phyloP scores from a whole-genome alignment of 2,113 vertebrate species.

The Numida meleagris region DNA sequence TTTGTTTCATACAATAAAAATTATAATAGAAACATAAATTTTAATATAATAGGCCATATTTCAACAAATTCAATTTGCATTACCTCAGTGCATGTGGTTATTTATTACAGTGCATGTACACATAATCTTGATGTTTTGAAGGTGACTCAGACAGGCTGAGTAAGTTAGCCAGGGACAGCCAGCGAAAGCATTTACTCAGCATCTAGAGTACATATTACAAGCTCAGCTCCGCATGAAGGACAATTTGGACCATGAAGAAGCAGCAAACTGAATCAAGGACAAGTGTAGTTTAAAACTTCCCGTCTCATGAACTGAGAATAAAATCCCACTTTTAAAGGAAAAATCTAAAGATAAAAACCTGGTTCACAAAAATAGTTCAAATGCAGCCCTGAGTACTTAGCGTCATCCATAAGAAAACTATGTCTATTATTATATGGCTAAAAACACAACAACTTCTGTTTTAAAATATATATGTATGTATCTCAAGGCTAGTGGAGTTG shows the following conservation, averaged over 20 bases:
- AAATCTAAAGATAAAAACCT: slow-evolving; percentile 17
- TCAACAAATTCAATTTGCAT: slow-evolving; percentile 86
- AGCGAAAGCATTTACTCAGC: slow-evolving; percentile 86
- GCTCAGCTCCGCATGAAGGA: slow-evolving; percentile 88
- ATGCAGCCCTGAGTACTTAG: not conserved
- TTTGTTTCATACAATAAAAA: slow-evolving; percentile 72
- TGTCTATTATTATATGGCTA: not conserved
- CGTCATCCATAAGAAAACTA: not conserved
- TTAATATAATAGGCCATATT: slow-evolving; percentile 84
- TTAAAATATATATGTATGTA: not conserved
- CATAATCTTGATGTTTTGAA: slow-evolving; percentile 83
- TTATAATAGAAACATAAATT: slow-evolving; percentile 85
- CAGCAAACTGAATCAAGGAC: slow-evolving; percentile 79
- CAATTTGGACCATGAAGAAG: slow-evolving; percentile 86
- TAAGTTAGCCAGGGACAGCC: slow-evolving; percentile 67
- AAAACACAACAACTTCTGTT: slow-evolving; percentile 6
- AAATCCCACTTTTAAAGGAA: slow-evolving; percentile 37
- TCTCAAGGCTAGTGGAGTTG: not conserved
- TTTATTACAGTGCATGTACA: slow-evolving; percentile 84
- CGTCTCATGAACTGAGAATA: slow-evolving; percentile 28
- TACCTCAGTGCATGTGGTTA: slow-evolving; percentile 79
- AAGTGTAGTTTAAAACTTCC: slow-evolving; percentile 59
- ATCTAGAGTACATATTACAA: slow-evolving; percentile 84
- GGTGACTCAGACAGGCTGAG: slow-evolving; percentile 74
- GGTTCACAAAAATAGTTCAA: slow-evolving; percentile 31